Evolutionary conservation across 2,888 invertebrate genomes (phyloP).

Genomic region (Oxycera nigricornis): DNA sequence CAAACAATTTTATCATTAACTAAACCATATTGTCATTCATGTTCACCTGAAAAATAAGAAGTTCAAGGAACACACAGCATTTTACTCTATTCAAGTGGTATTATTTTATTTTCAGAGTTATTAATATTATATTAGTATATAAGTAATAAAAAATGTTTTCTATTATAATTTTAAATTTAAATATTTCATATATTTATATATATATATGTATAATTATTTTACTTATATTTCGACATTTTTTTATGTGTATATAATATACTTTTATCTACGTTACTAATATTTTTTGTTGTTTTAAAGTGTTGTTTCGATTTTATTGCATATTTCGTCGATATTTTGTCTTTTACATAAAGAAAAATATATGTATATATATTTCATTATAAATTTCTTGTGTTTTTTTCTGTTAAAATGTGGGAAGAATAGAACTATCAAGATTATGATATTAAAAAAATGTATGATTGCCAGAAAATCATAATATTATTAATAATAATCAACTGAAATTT

Average conservation of each 20-base stretch:
- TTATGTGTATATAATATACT: conserved; percentile 2
- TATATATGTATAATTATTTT: neutral
- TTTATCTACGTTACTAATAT: neutral
- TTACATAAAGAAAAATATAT: conserved; percentile 7
- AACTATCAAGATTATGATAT: too few relatives aligned
- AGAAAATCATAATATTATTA: too few relatives aligned
- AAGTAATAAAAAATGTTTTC: conserved; percentile 4
- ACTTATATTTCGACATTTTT: conserved; percentile 4
- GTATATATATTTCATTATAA: neutral
- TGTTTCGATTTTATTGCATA: conserved; percentile 3
- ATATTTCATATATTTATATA: neutral
- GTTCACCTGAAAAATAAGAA: too few relatives aligned
- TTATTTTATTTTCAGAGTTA: conserved; percentile 6
- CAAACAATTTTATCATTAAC: too few relatives aligned
- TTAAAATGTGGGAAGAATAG: too few relatives aligned
- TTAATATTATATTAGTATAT: neutral
- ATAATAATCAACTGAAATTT: too few relatives aligned
- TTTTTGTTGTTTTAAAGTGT: neutral
- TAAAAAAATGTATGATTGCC: too few relatives aligned
- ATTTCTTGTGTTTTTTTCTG: too few relatives aligned
- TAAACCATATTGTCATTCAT: too few relatives aligned
- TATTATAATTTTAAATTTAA: conserved; percentile 7
- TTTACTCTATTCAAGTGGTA: neutral
- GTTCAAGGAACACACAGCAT: too few relatives aligned
- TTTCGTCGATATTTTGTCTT: conserved; percentile 1